Percentiles rank a stretch among this genome's conserved stretches.
Evolutionary conservation across 2,797 vertebrate species (phyloP).

Genomic region (Sciaenops ocellatus): DNA sequence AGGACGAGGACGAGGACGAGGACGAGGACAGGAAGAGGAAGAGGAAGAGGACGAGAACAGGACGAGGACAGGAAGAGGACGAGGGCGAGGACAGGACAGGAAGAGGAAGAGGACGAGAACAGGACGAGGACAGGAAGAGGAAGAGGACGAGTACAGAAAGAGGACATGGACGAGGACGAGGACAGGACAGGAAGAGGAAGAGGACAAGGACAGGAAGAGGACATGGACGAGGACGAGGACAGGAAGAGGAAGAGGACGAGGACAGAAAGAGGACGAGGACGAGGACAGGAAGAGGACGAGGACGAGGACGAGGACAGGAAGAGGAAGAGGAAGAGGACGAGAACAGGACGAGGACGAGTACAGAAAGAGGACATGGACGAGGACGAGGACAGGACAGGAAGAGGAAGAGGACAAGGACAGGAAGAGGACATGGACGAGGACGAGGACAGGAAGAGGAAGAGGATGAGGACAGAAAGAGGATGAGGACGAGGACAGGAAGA

Average conservation of each 20-base stretch:
- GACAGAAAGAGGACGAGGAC: neutral
- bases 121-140: neutral
- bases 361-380: no score
- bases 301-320: neutral
- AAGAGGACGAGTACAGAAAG: neutral
- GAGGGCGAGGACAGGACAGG: neutral
- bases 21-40: no score
- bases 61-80: neutral
- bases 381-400: neutral
- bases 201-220: neutral
- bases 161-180: neutral
- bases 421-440: no score
- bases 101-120: no score
- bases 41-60: neutral
- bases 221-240: no score
- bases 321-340: neutral
- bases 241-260: neutral
- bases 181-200: neutral
- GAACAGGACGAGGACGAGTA: no score
- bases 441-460: neutral
- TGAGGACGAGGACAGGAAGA: neutral
- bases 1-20: neutral
- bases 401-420: no score
- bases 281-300: neutral
- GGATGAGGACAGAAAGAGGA: neutral